Evolutionary conservation across 2,888 invertebrate species (phyloP).

Genomic region (Parnassius smintheus): DNA sequence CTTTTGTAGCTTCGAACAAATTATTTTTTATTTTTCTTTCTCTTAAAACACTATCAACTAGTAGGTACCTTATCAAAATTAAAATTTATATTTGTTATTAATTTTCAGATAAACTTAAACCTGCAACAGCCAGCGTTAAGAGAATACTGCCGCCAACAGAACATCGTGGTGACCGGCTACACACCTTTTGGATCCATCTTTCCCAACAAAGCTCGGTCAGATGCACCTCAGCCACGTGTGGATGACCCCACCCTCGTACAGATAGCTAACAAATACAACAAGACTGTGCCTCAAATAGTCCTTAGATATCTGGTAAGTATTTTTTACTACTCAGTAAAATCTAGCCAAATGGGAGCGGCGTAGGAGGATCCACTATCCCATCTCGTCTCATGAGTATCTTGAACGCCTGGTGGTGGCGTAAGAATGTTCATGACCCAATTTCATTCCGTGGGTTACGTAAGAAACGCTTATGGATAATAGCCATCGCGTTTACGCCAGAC

Average conservation of each 20-base stretch:
- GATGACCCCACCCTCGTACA: conserved; percentile 66
- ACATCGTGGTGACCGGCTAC: conserved; percentile 83
- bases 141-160: conserved; percentile 81
- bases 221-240: conserved; percentile 66
- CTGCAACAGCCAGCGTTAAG: conserved; percentile 83
- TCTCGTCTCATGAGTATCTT: too few species aligned
- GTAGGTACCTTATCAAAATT: too few species aligned
- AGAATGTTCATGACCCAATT: too few species aligned
- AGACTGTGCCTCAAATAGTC: conserved; percentile 80
- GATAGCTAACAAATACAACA: conserved; percentile 78
- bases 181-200: conserved; percentile 81
- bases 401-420: too few species aligned
- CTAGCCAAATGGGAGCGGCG: too few species aligned
- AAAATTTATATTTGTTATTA: neutral
- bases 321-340: conserved; percentile 34
- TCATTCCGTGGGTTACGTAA: too few species aligned
- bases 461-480: too few species aligned
- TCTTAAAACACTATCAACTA: too few species aligned
- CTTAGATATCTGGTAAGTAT: conserved; percentile 79
- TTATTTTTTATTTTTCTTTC: too few species aligned
- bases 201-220: conserved; percentile 59
- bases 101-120: conserved; percentile 71
- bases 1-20: too few species aligned
- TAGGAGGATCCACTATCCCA: too few species aligned
- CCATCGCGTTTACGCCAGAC: too few species aligned